A percentile compares a stretch with the other conserved stretches of the same genome.
Evolutionary conservation across 1,140 invertebrate species (phyloP).

Genomic region (Apis florea): DNA sequence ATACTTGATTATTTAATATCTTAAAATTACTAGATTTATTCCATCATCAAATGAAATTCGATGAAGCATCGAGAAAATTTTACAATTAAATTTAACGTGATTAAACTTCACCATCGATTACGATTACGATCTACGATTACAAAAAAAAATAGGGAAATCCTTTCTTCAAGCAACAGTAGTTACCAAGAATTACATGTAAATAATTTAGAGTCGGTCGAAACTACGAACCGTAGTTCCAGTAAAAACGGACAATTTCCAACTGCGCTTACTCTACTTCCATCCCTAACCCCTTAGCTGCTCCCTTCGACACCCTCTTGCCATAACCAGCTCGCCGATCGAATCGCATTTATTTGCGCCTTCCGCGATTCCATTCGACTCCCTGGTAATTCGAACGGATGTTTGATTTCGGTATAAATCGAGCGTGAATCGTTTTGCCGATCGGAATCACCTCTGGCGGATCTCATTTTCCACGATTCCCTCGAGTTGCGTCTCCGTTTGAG

Average conservation of each 20-base stretch:
- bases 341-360: conserved; percentile 36
- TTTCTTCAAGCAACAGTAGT: neutral
- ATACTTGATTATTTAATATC: no score
- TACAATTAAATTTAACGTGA: neutral
- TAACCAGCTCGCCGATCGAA: conserved; percentile 6
- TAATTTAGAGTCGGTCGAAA: neutral
- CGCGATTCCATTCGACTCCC: conserved; percentile 16
- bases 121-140: no score
- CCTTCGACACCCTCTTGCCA: neutral
- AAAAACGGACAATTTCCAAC: conserved; percentile 3
- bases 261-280: neutral
- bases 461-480: neutral
- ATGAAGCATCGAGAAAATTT: no score
- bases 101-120: no score
- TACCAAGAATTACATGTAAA: neutral
- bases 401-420: conserved; percentile 34
- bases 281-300: no score
- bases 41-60: neutral
- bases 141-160: neutral
- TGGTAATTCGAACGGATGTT: conserved; percentile 32
- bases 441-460: neutral
- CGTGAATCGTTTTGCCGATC: conserved; percentile 11
- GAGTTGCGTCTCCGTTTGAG: neutral
- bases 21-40: no score
- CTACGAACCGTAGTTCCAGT: neutral